A percentile compares a stretch with the other conserved stretches of the same genome.
phyloP scores from a whole-genome alignment of 2,888 invertebrate species.

The Xestia xanthographa region DNA sequence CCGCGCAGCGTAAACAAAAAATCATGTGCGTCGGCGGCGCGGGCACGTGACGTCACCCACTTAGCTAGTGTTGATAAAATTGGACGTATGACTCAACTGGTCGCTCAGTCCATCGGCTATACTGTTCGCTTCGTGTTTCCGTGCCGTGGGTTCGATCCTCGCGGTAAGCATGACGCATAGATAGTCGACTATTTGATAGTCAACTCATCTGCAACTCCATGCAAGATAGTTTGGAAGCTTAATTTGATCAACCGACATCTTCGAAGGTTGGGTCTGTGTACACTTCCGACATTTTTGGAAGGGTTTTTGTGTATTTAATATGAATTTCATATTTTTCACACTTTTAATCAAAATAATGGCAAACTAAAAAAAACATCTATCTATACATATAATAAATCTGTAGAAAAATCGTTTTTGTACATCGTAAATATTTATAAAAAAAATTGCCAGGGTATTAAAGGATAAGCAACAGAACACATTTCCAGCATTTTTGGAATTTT shows the following conservation, averaged over 20 bases:
- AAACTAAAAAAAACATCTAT: background rate
- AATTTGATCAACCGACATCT: constrained; percentile 76
- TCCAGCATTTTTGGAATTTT: no score
- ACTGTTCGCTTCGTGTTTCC: constrained; percentile 34
- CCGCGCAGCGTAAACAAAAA: constrained; percentile 47
- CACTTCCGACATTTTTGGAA: constrained; percentile 80
- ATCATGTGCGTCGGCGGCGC: constrained; percentile 12
- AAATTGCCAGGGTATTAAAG: no score
- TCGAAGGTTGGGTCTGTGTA: constrained; percentile 80
- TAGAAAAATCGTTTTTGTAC: no score
- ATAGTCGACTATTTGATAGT: constrained; percentile 72
- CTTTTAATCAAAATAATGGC: background rate
- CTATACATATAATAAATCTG: no score
- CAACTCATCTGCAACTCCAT: constrained; percentile 83
- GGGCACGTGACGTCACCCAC: constrained; percentile 60
- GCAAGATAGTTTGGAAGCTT: constrained; percentile 76
- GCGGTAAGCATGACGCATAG: constrained; percentile 81
- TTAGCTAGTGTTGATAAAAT: constrained; percentile 47
- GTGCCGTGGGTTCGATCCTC: constrained; percentile 68
- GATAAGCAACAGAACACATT: no score
- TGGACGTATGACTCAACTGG: constrained; percentile 35
- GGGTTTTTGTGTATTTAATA: background rate
- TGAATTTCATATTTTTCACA: background rate
- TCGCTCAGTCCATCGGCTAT: constrained; percentile 47
- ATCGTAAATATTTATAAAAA: no score